phyloP scores from a whole-genome alignment of 2,113 vertebrate species.

The Callipepla squamata region DNA sequence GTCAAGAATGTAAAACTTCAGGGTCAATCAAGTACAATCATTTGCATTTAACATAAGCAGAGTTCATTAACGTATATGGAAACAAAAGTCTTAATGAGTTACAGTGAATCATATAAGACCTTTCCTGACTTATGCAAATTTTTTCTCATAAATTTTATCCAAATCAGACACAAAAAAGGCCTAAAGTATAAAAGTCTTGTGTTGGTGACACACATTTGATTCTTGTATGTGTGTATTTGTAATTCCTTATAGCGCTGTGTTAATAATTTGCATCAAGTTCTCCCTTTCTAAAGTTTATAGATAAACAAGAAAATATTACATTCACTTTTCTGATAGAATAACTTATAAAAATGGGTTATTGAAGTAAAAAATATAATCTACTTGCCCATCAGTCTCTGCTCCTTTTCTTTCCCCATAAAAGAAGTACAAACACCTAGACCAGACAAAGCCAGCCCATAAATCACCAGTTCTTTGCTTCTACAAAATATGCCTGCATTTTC shows the following conservation, averaged over 20 bases:
- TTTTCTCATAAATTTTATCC: slow-evolving; percentile 13
- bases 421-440: neutral
- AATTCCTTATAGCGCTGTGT: neutral
- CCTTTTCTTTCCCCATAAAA: neutral
- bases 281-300: neutral
- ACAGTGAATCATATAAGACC: neutral
- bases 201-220: neutral
- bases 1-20: slow-evolving; percentile 2
- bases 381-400: neutral
- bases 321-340: neutral
- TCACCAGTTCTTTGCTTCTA: neutral
- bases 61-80: slow-evolving; percentile 8
- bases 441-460: neutral
- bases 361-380: slow-evolving; percentile 13
- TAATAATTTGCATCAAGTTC: slow-evolving; percentile 4
- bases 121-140: slow-evolving; percentile 41
- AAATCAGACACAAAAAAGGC: neutral
- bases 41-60: slow-evolving; percentile 20
- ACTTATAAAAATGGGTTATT: neutral
- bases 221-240: neutral
- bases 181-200: neutral
- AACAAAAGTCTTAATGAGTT: slow-evolving; percentile 18
- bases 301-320: neutral
- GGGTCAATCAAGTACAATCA: slow-evolving; percentile 25
- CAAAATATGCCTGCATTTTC: neutral